These are phyloP conservation scores for Doris montereyensis DNA, from an alignment of 2,888 invertebrate species.

Conservation along the genomic window DNA sequence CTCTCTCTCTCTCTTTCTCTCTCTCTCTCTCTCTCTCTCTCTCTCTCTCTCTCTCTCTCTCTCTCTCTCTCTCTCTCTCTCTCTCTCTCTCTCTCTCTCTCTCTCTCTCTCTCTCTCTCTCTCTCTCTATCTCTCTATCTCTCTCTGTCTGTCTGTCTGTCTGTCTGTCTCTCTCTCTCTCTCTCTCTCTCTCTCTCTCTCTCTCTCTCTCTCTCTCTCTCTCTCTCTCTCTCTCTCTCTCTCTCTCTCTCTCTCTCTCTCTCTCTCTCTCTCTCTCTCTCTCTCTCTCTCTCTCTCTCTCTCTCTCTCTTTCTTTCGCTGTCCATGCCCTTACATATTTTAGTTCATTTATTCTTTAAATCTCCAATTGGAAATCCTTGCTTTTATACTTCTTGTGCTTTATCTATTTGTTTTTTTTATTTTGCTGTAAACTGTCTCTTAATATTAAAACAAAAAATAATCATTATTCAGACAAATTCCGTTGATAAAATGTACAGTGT, in stretches of 20 bases:
- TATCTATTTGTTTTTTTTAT: no score
- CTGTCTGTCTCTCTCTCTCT: not conserved
- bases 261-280: conserved; percentile 28
- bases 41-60: not conserved
- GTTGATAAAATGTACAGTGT: no score
- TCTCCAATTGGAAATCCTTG: no score
- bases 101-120: conserved; percentile 15
- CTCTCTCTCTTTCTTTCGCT: conserved; percentile 2
- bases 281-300: conserved; percentile 30
- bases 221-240: conserved; percentile 23
- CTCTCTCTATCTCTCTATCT: conserved; percentile 9
- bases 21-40: conserved; percentile 18
- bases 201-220: conserved; percentile 1
- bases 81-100: not conserved
- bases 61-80: conserved; percentile 11
- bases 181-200: not conserved
- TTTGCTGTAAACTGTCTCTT: no score
- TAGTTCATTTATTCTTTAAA: no score
- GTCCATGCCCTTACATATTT: not conserved
- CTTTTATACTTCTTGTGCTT: no score
- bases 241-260: conserved; percentile 17
- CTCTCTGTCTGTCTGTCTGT: conserved; percentile 7
- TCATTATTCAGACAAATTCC: no score
- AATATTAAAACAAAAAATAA: no score
- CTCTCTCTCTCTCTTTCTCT: conserved; percentile 10